Evolutionary conservation across 2,888 invertebrate genomes (phyloP).

Genomic region (Oscheius myriophilus): DNA sequence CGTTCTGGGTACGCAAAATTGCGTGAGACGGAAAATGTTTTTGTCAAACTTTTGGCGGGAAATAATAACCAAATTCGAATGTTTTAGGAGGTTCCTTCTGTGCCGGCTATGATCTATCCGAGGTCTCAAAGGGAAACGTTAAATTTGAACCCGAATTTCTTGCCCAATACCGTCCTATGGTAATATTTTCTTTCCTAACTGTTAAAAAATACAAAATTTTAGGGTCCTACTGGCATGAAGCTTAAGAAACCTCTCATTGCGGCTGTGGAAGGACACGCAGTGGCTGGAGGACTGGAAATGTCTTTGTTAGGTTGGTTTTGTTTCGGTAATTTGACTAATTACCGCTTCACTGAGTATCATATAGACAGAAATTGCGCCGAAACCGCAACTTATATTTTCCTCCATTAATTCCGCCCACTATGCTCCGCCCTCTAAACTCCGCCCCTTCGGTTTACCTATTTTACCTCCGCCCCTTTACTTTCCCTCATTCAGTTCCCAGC

Average conservation of each 20-base stretch:
- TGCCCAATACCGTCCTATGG: constrained; percentile 54
- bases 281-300: constrained; percentile 88
- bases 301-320: constrained; percentile 81
- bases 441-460: no score
- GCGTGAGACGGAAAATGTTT: neutral
- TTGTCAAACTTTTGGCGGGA: constrained; percentile 1
- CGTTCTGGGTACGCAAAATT: no score
- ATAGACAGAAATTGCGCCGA: no score
- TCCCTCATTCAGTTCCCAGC: no score
- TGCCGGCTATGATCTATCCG: constrained; percentile 87
- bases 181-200: constrained; percentile 8
- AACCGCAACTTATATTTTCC: no score
- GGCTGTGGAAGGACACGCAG: constrained; percentile 88
- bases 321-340: no score
- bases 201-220: constrained; percentile 8
- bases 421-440: no score
- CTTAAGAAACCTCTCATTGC: constrained; percentile 88
- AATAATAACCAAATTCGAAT: no score
- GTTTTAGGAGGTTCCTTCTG: constrained; percentile 87
- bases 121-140: constrained; percentile 74
- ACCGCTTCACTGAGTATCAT: no score
- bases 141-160: constrained; percentile 36
- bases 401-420: no score
- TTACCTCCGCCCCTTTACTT: no score
- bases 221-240: constrained; percentile 77